A percentile compares a stretch with the other conserved stretches of the same genome.
These are phyloP conservation scores for Sebastes diploproa DNA, from an alignment of 2,797 vertebrate species.

Conservation along the genomic window DNA sequence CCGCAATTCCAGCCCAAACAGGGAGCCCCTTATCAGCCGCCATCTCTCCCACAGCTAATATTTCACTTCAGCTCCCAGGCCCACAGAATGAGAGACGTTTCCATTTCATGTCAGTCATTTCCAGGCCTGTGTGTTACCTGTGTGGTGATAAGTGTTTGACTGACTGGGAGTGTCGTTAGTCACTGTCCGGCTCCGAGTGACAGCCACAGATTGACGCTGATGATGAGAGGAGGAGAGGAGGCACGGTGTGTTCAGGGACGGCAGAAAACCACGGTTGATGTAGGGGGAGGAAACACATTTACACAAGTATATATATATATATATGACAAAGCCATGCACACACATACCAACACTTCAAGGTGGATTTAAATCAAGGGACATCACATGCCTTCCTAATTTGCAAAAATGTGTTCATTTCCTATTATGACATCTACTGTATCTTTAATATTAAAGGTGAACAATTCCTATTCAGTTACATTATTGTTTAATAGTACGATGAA, in stretches of 20 bases:
- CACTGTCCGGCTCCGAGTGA: constrained; percentile 77
- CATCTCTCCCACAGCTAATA: constrained; percentile 79
- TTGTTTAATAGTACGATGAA: background rate
- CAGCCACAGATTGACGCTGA: constrained; percentile 74
- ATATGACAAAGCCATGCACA: background rate
- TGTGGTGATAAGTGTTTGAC: constrained; percentile 84
- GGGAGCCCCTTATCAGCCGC: constrained; percentile 69
- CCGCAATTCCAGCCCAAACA: constrained; percentile 70
- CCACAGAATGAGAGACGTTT: constrained; percentile 81
- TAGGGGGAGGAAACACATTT: constrained; percentile 4
- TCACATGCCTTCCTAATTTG: background rate
- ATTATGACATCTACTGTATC: background rate
- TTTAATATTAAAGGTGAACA: background rate
- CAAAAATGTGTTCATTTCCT: background rate
- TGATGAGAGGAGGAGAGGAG: constrained; percentile 61
- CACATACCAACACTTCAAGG: background rate
- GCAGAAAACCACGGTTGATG: background rate
- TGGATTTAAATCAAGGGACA: background rate
- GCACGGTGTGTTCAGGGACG: constrained; percentile 25
- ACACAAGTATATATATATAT: background rate
- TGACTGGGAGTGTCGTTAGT: constrained; percentile 82
- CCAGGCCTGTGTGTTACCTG: constrained; percentile 81
- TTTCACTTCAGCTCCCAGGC: constrained; percentile 75
- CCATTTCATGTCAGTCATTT: constrained; percentile 84
- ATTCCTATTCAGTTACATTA: background rate